Base-by-base conservation (phyloP, 1,140 invertebrate species). In the Ceratina calcarata region DNA sequence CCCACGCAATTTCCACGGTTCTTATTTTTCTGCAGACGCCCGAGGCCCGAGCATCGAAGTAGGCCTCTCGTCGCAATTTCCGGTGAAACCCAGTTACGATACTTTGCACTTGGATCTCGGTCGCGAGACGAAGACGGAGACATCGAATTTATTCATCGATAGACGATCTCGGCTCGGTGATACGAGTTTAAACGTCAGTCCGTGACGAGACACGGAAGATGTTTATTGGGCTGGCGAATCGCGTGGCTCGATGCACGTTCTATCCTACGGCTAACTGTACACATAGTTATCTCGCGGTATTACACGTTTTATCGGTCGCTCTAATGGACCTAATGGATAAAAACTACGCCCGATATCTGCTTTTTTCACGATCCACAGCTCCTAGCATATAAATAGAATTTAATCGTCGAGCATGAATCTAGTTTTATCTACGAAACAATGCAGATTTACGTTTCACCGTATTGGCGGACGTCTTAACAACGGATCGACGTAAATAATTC, bases 11-110 rank as follows among this genome's bases (percentile, higher is more conserved):
- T 78, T 84, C 82, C 72, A 77, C 58, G 32, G 37, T 51, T 73
- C 18, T 22, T 53, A 16, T 16, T 57, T 37, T 20, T 13, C 3
- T 10, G 6, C 27, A 4, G 27, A 32, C 15, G 49, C 57, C 27
- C 45, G 60, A 67, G n/a, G 58, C 49, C 45, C 27, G 32, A 16
- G 55, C 53, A 0, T 22, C 16, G 12, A 78, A 72, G 68, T 78
- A 72, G 76, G 76, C 22, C 76, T 58, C 68, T 78, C 64, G 49
- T 73, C 37, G 78, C 70, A 84, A 87, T 86, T 86, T 87, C 85
- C 85, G 85, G 85, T 87, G 84, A 87, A 87, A 87, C 73, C 75
- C 81, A 86, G 81, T 86, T 82, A 81, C 78, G 74, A 78, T 80
- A 84, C 55, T 78, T 80, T 60, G 61, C 85, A 68, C 81, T 60